Evolutionary conservation across 2,797 vertebrate species (phyloP).

Genomic region (Diceros bicornis): DNA sequence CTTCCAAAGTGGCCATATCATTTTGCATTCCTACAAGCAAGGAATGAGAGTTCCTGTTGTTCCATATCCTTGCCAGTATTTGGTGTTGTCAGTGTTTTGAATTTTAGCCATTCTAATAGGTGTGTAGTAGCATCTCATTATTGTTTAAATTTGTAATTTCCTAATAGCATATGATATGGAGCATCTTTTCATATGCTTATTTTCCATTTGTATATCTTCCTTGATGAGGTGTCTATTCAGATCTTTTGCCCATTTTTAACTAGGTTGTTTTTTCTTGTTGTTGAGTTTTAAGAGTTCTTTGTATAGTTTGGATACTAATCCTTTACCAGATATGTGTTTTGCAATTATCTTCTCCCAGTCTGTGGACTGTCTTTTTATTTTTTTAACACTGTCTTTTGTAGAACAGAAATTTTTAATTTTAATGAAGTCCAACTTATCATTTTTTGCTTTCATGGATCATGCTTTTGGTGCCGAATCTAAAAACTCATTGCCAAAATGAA

Average conservation of each 20-base stretch:
- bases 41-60: background rate
- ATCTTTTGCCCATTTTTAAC: background rate
- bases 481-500: background rate
- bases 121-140: background rate
- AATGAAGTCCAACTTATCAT: background rate
- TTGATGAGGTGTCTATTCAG: background rate
- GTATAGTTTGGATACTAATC: background rate
- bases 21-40: background rate
- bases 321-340: background rate
- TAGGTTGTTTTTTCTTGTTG: background rate
- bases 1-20: background rate
- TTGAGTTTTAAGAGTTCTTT: constrained; percentile 7
- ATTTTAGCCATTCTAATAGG: background rate
- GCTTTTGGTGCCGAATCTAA: background rate
- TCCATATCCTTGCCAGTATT: background rate
- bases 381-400: background rate
- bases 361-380: background rate
- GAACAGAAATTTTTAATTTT: background rate
- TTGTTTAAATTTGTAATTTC: background rate
- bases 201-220: background rate
- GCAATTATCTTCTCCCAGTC: background rate
- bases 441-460: background rate
- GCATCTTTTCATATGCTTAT: background rate
- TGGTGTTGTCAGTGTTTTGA: background rate
- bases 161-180: background rate